Conservation (phyloP, 2,113 vertebrate genomes). For the Lophochroa leadbeateri region DNA sequence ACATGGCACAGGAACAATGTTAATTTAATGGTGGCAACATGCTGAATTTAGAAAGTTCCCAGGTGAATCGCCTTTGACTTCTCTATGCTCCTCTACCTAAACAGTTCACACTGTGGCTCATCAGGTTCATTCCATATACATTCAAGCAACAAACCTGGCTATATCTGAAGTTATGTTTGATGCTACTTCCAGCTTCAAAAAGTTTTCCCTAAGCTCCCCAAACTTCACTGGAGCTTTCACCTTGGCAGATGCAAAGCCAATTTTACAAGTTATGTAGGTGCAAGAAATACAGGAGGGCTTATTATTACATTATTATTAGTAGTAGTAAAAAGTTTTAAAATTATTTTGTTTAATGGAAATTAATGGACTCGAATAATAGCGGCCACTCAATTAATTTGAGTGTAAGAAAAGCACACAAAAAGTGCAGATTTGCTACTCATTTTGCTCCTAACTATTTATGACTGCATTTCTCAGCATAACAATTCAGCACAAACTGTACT, state of each 20-base stretch:
- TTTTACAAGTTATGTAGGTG: neutral
- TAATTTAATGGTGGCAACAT: neutral
- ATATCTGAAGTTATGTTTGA: neutral
- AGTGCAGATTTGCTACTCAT: neutral
- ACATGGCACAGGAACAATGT: neutral
- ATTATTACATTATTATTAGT: neutral
- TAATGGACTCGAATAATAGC: neutral
- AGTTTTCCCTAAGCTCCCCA: neutral
- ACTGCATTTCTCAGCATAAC: neutral
- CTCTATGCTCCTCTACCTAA: neutral
- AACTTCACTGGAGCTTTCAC: neutral
- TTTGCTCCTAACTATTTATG: neutral
- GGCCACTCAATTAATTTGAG: neutral
- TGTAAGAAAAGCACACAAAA: neutral
- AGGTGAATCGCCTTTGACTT: neutral
- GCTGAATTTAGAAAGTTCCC: neutral
- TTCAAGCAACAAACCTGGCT: neutral
- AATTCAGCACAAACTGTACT: neutral
- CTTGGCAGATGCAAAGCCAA: neutral
- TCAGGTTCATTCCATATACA: neutral
- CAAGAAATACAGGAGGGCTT: fast-evolving
- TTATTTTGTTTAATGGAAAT: neutral
- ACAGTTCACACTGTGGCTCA: neutral
- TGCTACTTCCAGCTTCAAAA: neutral
- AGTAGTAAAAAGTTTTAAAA: neutral